phyloP scores from a whole-genome alignment of 2,888 invertebrate species.

The Scaptomyza tumidula region DNA sequence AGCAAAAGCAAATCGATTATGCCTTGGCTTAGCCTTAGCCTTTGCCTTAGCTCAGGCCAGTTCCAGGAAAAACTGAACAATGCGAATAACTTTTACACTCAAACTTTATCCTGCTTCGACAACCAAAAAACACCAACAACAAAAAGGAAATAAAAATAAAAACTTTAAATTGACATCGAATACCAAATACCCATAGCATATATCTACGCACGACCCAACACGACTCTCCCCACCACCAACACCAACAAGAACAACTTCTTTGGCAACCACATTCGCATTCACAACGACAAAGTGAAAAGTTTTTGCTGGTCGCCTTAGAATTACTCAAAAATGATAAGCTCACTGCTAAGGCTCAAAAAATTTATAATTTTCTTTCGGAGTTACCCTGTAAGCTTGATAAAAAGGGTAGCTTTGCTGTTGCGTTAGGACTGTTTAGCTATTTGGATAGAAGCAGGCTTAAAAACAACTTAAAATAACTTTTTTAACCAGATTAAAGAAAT shows the following conservation, averaged over 20 bases:
- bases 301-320: constrained; percentile 34
- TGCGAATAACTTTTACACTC: constrained; percentile 45
- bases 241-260: constrained; percentile 13
- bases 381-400: constrained; percentile 28
- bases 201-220: constrained; percentile 39
- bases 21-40: constrained; percentile 51
- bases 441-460: too few relatives aligned
- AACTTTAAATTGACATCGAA: constrained; percentile 80
- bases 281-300: constrained; percentile 72
- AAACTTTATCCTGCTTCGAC: constrained; percentile 44
- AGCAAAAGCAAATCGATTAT: constrained; percentile 73
- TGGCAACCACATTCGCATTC: constrained; percentile 54
- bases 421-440: too few relatives aligned
- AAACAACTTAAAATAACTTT: neutral
- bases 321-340: constrained; percentile 61
- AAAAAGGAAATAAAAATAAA: constrained; percentile 38
- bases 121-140: neutral
- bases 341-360: constrained; percentile 2
- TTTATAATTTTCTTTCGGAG: neutral
- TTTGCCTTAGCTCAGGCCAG: constrained; percentile 19
- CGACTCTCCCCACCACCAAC: constrained; percentile 13
- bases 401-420: neutral
- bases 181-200: constrained; percentile 59
- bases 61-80: constrained; percentile 40
- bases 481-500: too few relatives aligned